Evolutionary conservation across 2,888 invertebrate species (phyloP).

Genomic region (Hedychridium roseum): DNA sequence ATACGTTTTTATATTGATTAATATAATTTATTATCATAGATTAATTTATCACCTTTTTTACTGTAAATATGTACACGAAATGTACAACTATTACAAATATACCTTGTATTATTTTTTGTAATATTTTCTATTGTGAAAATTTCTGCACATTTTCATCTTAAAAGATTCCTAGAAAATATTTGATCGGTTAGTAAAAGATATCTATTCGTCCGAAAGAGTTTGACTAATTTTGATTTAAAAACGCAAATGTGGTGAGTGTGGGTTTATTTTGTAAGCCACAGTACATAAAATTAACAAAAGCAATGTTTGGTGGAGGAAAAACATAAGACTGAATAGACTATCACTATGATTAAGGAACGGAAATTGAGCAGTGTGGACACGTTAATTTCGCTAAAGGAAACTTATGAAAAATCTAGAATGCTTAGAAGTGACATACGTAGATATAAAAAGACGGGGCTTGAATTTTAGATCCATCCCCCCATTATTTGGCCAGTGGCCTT

Average conservation of each 20-base stretch:
- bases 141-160: neutral
- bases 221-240: no score
- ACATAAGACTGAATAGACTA: neutral
- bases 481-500: constrained; percentile 77
- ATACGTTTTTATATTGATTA: neutral
- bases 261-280: neutral
- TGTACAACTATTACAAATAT: neutral
- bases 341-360: neutral
- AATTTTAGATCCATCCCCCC: constrained; percentile 77
- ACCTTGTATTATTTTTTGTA: neutral
- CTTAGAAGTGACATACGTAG: neutral
- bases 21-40: neutral
- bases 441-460: neutral
- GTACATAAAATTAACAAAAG: neutral
- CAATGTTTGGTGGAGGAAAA: neutral
- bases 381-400: neutral
- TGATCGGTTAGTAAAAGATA: neutral
- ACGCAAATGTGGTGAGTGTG: no score
- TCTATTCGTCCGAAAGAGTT: no score
- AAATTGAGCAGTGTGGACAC: neutral
- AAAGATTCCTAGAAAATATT: neutral
- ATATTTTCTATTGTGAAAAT: neutral
- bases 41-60: neutral
- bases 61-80: neutral
- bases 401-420: no score